These are phyloP conservation scores for Tarsius wallacei DNA, from an alignment of 2,797 vertebrate species.

Conservation along the genomic window DNA sequence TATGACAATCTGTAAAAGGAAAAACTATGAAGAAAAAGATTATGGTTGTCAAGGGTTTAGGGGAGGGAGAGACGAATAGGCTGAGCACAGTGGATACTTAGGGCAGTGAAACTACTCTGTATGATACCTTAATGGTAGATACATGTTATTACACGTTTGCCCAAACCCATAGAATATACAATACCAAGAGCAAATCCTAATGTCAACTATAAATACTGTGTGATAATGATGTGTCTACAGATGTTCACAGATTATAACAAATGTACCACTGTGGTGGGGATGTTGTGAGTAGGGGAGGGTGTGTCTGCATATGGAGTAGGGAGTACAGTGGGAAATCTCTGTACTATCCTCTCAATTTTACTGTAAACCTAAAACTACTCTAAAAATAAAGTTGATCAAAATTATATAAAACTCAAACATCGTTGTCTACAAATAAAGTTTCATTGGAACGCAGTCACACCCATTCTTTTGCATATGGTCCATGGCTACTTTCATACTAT, in stretches of 20 bases:
- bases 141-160: not conserved
- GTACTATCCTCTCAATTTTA: not conserved
- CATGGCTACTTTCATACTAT: fast-evolving
- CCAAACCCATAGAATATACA: not conserved
- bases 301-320: too few relatives aligned
- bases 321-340: not conserved
- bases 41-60: too few relatives aligned
- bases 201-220: not conserved
- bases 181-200: not conserved
- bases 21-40: not conserved
- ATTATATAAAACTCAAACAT: not conserved
- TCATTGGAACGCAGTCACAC: not conserved
- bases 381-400: not conserved
- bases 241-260: not conserved
- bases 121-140: too few relatives aligned
- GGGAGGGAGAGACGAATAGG: not conserved
- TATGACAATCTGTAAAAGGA: not conserved
- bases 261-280: not conserved
- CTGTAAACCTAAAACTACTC: not conserved
- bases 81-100: too few relatives aligned
- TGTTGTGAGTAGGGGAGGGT: not conserved
- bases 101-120: not conserved
- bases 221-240: too few relatives aligned
- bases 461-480: not conserved
- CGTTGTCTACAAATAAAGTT: not conserved